Base-by-base conservation (phyloP, 2,888 invertebrate species). In the Euspilapteryx auroguttella region DNA sequence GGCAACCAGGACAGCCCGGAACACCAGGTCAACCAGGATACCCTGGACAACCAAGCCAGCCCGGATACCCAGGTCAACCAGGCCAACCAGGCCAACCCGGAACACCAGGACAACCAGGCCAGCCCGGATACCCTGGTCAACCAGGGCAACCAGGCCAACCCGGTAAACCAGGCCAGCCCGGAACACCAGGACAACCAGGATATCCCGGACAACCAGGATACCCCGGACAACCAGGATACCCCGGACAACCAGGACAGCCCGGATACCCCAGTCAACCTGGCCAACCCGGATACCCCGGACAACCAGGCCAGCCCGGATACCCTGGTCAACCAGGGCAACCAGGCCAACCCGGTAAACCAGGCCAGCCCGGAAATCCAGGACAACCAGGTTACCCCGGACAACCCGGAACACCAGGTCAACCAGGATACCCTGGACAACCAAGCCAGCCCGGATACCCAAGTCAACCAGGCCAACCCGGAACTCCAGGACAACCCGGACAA, bases 361-460 rank as follows among this genome's bases (percentile, higher is more conserved):
- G 30, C 6, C 4, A 27, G 3, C 24, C 29, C 8, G 30, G 30
- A 9, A 13, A 26, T 22, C 30, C 26, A 10, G 26, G 26, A 12
- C 14, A 21, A 6, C 21, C 21, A 27, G 14, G 35, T 9, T 21
- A 13, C 4, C 32, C 30, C 8, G 36, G 32, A 13, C 27, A 26
- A 10, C 23, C 32, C 8, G 35, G 32, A 12, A 12, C 14, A 12
- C 32, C 35, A 10, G 34, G 35, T 7, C 25, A 24, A 21, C 34
- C 40, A 6, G 39, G 39, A 23, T 31, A 35, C 76, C 78, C 37
- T 73, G 47, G 38, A 76, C 48, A n/a, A 75, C 80, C 42, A 69
- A 51, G 29, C 76, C 55, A 24, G 73, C 81, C 46, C 69, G 55
- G 38, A 75, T 47, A 20, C 75, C 78, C 29, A 78, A 81, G 47